Conservation (phyloP, 2,113 vertebrate species). For the Spilogale gracilis region DNA sequence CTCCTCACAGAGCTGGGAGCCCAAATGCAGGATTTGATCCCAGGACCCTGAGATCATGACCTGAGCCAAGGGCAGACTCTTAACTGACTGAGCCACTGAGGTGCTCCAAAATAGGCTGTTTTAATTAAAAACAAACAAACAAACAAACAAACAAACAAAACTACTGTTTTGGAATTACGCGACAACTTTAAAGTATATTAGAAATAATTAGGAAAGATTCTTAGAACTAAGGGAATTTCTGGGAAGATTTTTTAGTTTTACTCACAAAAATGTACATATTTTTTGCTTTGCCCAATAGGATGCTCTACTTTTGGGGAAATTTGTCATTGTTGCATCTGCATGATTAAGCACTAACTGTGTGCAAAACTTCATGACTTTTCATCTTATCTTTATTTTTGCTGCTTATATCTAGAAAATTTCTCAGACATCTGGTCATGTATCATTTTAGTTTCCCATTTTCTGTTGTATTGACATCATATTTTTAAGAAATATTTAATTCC, state of each 20-base stretch:
- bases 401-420: neutral
- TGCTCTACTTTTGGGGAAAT: constrained; percentile 2
- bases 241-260: neutral
- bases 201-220: neutral
- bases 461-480: neutral
- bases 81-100: too few species aligned
- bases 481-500: neutral
- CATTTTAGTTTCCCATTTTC: neutral
- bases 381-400: neutral
- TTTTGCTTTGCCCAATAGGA: neutral
- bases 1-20: too few species aligned
- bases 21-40: too few species aligned
- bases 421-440: neutral
- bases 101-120: neutral
- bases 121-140: neutral
- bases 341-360: neutral
- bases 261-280: neutral
- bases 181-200: neutral
- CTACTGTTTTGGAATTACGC: neutral
- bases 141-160: neutral
- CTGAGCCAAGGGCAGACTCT: too few species aligned
- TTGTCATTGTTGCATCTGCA: neutral
- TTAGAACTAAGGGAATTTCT: neutral
- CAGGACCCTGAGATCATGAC: too few species aligned
- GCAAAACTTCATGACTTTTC: neutral